Conservation (phyloP, 2,888 invertebrate genomes). For the Cephus runcator region DNA sequence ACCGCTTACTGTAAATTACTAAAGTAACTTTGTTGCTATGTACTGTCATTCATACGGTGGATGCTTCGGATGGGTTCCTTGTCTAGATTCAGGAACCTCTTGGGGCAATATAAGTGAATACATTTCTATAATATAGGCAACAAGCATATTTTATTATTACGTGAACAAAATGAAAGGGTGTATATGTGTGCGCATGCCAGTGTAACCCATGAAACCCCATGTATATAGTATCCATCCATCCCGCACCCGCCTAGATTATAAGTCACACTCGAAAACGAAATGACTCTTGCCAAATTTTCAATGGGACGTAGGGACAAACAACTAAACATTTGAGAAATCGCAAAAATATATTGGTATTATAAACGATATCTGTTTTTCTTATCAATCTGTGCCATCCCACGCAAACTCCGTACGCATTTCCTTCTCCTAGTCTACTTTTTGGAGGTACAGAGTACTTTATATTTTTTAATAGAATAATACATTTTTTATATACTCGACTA, state of each 20-base stretch:
- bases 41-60: background rate
- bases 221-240: slow-evolving; percentile 51
- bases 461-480: background rate
- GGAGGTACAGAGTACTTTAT: background rate
- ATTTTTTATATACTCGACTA: background rate
- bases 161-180: slow-evolving; percentile 8
- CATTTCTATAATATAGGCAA: slow-evolving; percentile 3
- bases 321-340: slow-evolving; percentile 56
- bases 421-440: background rate
- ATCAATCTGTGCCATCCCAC: background rate
- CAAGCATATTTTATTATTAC: slow-evolving; percentile 22
- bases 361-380: slow-evolving; percentile 39
- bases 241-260: slow-evolving; percentile 44
- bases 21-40: background rate
- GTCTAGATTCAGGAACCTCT: background rate
- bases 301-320: slow-evolving; percentile 55
- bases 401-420: background rate
- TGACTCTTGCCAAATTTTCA: slow-evolving; percentile 61
- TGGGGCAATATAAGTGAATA: background rate
- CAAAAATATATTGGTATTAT: slow-evolving; percentile 64
- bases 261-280: slow-evolving; percentile 52
- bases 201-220: slow-evolving; percentile 46
- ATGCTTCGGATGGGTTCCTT: background rate
- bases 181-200: slow-evolving; percentile 41
- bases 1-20: background rate